phyloP scores from a whole-genome alignment of 2,797 vertebrate species.

The Momotus momota region DNA sequence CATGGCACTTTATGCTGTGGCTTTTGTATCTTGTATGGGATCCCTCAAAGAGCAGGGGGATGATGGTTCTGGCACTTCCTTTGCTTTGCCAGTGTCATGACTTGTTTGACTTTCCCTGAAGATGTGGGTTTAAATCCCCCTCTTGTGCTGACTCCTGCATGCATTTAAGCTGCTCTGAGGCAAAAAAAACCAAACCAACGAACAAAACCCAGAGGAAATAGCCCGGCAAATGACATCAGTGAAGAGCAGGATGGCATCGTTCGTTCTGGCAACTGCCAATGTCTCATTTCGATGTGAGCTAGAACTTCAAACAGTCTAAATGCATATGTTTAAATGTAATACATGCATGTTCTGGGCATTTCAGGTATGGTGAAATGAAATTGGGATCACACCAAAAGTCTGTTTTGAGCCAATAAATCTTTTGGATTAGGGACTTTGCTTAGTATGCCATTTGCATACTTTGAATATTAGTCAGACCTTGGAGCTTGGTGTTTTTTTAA shows the following conservation, averaged over 20 bases:
- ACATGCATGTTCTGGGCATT: not conserved
- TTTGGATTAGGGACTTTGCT: not conserved
- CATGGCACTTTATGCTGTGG: not conserved
- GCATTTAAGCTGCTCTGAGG: not conserved
- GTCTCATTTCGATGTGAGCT: not conserved
- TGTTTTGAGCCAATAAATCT: not conserved
- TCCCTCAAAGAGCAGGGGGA: not conserved
- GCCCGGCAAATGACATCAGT: not conserved
- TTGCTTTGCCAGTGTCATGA: not conserved
- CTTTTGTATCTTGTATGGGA: not conserved
- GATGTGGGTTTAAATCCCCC: not conserved
- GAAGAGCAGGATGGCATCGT: not conserved
- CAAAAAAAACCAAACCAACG: not conserved
- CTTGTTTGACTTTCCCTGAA: not conserved
- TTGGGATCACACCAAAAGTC: not conserved
- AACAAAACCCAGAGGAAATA: not conserved
- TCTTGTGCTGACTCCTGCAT: not conserved
- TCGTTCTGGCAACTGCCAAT: not conserved
- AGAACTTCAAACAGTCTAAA: not conserved
- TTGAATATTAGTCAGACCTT: not conserved
- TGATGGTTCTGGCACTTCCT: not conserved
- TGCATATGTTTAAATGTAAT: not conserved
- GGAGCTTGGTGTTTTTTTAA: constrained; percentile 39
- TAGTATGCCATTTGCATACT: not conserved
- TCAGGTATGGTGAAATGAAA: not conserved